Conservation (phyloP, 2,797 vertebrate genomes). For the Esox masquinongy region DNA sequence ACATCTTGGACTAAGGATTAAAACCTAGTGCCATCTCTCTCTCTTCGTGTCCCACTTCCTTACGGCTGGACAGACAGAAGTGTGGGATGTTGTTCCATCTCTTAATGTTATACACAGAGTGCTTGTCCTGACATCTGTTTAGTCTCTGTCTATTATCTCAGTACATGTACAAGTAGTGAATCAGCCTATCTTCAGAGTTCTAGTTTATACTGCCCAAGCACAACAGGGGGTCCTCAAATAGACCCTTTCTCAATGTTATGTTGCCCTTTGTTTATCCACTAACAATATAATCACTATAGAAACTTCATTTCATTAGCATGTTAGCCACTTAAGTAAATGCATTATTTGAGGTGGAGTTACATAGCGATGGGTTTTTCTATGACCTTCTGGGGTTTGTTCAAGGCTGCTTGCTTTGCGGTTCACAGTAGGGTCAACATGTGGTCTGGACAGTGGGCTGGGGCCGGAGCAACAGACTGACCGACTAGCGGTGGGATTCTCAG, state of each 20-base stretch:
- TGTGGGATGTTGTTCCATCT: neutral
- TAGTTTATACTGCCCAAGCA: neutral
- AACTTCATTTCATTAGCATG: neutral
- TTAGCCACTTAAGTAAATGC: neutral
- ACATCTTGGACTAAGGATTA: no score
- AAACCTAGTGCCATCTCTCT: neutral
- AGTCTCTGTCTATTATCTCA: neutral
- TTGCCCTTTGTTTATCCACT: neutral
- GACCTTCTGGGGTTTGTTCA: neutral
- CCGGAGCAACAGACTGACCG: conserved; percentile 28
- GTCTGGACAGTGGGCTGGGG: conserved; percentile 22
- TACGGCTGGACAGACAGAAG: neutral
- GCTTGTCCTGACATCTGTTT: neutral
- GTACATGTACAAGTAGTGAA: no score
- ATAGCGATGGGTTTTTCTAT: neutral
- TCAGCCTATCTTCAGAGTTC: no score
- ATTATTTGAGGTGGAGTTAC: neutral
- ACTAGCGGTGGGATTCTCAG: conserved; percentile 33
- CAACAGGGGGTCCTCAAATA: neutral
- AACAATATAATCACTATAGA: neutral
- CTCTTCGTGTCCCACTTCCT: neutral
- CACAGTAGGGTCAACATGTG: neutral
- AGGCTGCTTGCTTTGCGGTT: conserved; percentile 7
- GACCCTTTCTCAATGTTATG: neutral
- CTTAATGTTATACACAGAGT: neutral